Evolutionary conservation across 2,888 invertebrate genomes (phyloP).

Genomic region (Synergus laeviventris): DNA sequence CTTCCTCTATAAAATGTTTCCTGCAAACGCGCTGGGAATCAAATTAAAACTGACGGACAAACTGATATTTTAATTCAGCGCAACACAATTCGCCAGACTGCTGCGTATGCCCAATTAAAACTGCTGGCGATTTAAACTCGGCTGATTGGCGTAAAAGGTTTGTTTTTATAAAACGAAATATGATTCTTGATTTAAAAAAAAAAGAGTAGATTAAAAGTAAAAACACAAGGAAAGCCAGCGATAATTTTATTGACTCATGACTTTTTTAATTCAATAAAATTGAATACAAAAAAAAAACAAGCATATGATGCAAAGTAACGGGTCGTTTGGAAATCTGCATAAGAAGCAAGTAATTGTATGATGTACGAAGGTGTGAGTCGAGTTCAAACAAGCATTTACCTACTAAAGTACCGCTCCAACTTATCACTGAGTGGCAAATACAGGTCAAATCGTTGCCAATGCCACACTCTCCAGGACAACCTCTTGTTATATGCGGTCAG

Average conservation of each 20-base stretch:
- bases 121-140: not conserved
- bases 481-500: constrained; percentile 1
- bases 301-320: constrained; percentile 49
- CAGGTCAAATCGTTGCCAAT: constrained; percentile 49
- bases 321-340: constrained; percentile 61
- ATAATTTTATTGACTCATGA: not conserved
- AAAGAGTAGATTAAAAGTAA: not conserved
- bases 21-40: constrained; percentile 22
- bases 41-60: constrained; percentile 32
- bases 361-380: not conserved
- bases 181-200: not conserved
- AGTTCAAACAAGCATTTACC: not conserved
- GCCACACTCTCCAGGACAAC: not conserved
- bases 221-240: not conserved
- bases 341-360: not conserved
- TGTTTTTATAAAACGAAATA: not conserved
- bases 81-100: not conserved
- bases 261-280: not conserved
- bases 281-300: not conserved
- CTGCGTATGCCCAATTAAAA: not conserved
- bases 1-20: constrained; percentile 24
- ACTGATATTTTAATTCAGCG: constrained; percentile 35
- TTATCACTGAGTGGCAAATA: constrained; percentile 49
- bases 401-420: not conserved
- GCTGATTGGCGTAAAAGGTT: not conserved